Evolutionary conservation across 2,888 invertebrate species (phyloP).

Genomic region (Dioctria rufipes): DNA sequence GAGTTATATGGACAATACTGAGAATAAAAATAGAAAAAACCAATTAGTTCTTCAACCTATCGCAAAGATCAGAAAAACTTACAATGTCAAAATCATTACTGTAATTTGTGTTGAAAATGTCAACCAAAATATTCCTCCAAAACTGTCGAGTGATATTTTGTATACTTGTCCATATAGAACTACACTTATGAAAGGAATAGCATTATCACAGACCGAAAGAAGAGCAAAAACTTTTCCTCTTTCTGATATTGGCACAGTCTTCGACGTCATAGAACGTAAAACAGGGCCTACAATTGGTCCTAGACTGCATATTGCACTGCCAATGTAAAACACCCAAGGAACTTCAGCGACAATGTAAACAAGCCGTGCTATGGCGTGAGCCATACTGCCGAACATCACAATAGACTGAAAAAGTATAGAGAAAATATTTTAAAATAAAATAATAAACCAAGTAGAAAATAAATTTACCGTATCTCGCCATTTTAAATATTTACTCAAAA

Average conservation of each 20-base stretch:
- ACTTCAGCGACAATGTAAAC: slow-evolving; percentile 77
- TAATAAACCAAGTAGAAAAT: slow-evolving; percentile 6
- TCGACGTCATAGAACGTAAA: slow-evolving; percentile 86
- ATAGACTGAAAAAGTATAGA: slow-evolving; percentile 73
- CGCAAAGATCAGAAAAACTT: slow-evolving; percentile 70
- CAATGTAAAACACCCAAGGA: slow-evolving; percentile 77
- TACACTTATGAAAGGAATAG: slow-evolving; percentile 83
- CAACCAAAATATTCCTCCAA: slow-evolving; percentile 79
- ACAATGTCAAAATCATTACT: slow-evolving; percentile 80
- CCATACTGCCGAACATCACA: slow-evolving; percentile 80
- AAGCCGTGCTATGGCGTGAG: slow-evolving; percentile 79
- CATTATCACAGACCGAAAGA: slow-evolving; percentile 85
- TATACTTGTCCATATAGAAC: slow-evolving; percentile 81
- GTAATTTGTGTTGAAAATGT: slow-evolving; percentile 80
- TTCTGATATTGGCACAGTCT: slow-evolving; percentile 80
- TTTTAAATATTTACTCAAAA: slow-evolving; percentile 79
- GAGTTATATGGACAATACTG: slow-evolving; percentile 68
- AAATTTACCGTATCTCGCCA: slow-evolving; percentile 78
- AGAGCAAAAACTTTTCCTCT: slow-evolving; percentile 86
- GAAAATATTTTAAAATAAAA: background rate
- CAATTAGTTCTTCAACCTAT: background rate
- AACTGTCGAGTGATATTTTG: slow-evolving; percentile 77
- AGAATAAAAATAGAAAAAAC: too few relatives aligned
- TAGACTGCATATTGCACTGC: slow-evolving; percentile 82
- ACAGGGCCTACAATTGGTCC: slow-evolving; percentile 86